Conservation (phyloP, 2,888 invertebrate species). For the Andrena dorsata region DNA sequence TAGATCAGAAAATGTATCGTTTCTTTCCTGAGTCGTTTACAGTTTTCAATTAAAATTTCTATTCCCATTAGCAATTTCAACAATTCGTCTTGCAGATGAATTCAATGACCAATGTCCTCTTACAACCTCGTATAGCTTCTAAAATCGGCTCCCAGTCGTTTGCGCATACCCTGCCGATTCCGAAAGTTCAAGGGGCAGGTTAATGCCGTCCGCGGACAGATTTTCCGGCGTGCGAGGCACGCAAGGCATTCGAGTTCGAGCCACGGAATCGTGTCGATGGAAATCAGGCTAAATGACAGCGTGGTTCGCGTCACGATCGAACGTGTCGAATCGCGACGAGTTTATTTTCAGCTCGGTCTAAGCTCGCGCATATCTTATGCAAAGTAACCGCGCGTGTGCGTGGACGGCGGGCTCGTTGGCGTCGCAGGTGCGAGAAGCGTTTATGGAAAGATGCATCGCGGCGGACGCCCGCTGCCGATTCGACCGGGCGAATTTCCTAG, state of each 20-base stretch:
- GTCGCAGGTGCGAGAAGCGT: conserved; percentile 65
- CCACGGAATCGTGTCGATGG: conserved; percentile 58
- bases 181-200: neutral
- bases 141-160: no score
- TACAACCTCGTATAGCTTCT: no score
- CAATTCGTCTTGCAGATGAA: no score
- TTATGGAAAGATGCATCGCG: conserved; percentile 32
- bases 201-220: neutral
- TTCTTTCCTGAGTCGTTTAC: no score
- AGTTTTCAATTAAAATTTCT: no score
- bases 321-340: conserved; percentile 71
- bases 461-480: neutral
- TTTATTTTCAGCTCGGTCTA: conserved; percentile 73
- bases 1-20: neutral
- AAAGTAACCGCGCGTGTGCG: conserved; percentile 71
- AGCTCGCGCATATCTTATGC: conserved; percentile 73
- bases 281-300: conserved; percentile 71
- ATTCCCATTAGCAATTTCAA: no score
- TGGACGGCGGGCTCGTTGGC: conserved; percentile 65
- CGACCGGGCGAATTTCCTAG: conserved; percentile 1
- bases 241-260: conserved; percentile 13
- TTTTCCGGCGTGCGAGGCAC: neutral
- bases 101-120: no score
- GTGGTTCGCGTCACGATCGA: conserved; percentile 57
- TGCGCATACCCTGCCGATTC: no score